These are phyloP conservation scores for Anodontia alba DNA, from an alignment of 2,888 invertebrate genomes.

Conservation along the genomic window DNA sequence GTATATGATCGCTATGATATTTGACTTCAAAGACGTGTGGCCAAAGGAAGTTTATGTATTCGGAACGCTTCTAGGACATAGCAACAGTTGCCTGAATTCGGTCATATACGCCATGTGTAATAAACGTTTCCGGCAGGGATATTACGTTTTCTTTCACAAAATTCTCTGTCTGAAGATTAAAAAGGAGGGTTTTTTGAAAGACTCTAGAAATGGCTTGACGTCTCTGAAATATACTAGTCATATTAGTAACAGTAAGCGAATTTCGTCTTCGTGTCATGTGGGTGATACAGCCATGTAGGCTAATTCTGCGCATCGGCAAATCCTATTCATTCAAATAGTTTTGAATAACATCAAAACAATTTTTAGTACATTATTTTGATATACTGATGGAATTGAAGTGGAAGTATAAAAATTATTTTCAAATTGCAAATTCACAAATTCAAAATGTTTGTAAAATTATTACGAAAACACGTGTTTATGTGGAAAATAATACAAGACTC, in stretches of 20 bases:
- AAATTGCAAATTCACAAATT: too few relatives aligned
- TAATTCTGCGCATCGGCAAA: too few relatives aligned
- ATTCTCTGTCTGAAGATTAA: constrained; percentile 43
- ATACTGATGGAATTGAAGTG: too few relatives aligned
- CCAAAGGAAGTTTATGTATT: constrained; percentile 67
- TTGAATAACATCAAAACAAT: too few relatives aligned
- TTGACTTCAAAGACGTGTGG: constrained; percentile 61
- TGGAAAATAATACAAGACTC: too few relatives aligned
- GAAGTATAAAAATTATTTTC: too few relatives aligned
- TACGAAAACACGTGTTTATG: too few relatives aligned
- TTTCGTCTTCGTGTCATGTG: not conserved
- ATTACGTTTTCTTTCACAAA: constrained; percentile 51
- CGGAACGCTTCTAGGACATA: constrained; percentile 68
- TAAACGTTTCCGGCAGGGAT: constrained; percentile 67
- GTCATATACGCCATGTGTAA: constrained; percentile 70
- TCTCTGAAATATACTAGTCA: constrained; percentile 39
- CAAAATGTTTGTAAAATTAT: too few relatives aligned
- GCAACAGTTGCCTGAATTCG: constrained; percentile 72
- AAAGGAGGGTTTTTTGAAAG: constrained; percentile 39
- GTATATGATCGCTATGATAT: constrained; percentile 62
- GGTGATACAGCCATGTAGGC: too few relatives aligned
- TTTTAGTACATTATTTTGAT: too few relatives aligned
- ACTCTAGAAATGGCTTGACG: constrained; percentile 20
- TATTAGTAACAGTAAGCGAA: constrained; percentile 11
- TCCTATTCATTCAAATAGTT: too few relatives aligned